phyloP scores from a whole-genome alignment of 2,888 invertebrate genomes.

The Idaea aversata region DNA sequence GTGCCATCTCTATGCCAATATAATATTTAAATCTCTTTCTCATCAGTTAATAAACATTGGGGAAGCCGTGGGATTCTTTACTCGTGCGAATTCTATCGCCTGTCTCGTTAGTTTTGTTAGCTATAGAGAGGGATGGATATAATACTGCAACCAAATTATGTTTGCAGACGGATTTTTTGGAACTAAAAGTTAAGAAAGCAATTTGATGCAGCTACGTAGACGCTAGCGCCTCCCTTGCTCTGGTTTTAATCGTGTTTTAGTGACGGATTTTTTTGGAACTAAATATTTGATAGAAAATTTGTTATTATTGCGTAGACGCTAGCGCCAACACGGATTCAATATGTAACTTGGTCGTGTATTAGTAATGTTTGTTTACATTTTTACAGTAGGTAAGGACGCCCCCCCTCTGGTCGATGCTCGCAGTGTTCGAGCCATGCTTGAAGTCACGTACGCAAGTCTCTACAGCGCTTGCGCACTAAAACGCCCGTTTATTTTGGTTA shows the following conservation, averaged over 20 bases:
- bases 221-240: not conserved
- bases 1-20: too few relatives aligned
- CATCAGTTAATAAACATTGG: constrained; percentile 54
- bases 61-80: constrained; percentile 52
- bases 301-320: not conserved
- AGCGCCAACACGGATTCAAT: not conserved
- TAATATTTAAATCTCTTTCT: too few relatives aligned
- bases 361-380: constrained; percentile 34
- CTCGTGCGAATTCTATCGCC: constrained; percentile 6
- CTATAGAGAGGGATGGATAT: constrained; percentile 16
- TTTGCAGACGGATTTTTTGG: not conserved
- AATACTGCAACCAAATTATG: not conserved
- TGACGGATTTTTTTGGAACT: not conserved
- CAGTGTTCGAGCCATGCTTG: constrained; percentile 52
- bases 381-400: constrained; percentile 45
- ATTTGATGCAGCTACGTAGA: not conserved
- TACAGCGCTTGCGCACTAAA: constrained; percentile 60
- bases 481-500: constrained; percentile 56
- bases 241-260: not conserved
- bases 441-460: constrained; percentile 71
- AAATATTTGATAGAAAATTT: not conserved
- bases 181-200: not conserved
- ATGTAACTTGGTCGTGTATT: constrained; percentile 13
- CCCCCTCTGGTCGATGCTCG: constrained; percentile 29
- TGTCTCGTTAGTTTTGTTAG: constrained; percentile 14